Conservation (phyloP, 53 echinoderm and acorn worm genomes). For the Astropecten irregularis region DNA sequence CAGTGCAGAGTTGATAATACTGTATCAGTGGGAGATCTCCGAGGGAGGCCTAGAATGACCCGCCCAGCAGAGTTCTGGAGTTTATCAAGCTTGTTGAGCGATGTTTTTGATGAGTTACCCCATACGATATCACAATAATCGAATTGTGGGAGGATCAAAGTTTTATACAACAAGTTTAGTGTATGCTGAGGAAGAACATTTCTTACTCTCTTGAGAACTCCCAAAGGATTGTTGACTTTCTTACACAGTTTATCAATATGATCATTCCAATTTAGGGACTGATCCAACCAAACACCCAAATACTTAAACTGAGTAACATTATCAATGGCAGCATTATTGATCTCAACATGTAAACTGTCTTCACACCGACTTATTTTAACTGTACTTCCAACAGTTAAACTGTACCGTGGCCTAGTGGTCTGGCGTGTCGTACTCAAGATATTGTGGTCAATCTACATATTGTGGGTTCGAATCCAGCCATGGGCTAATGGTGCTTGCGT, state of each 20-base stretch:
- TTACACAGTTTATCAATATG: conserved; percentile 16
- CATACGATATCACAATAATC: too few relatives aligned
- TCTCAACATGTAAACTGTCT: not conserved
- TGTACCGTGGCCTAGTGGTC: too few relatives aligned
- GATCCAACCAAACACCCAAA: not conserved
- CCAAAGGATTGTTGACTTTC: conserved; percentile 29
- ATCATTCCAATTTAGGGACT: conserved; percentile 2
- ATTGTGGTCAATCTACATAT: too few relatives aligned
- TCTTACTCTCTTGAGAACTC: not conserved
- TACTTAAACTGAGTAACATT: conserved; percentile 11
- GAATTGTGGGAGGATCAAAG: conserved; percentile 3
- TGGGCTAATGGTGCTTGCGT: too few relatives aligned
- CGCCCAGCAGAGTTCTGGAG: conserved; percentile 17
- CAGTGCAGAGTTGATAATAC: not conserved
- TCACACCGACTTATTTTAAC: not conserved
- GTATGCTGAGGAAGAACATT: conserved; percentile 27
- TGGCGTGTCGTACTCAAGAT: too few relatives aligned
- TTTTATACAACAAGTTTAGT: conserved; percentile 39
- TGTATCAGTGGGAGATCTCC: not conserved
- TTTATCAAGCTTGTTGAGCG: conserved; percentile 7
- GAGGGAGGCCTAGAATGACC: not conserved
- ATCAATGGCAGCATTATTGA: not conserved
- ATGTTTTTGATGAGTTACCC: conserved; percentile 6
- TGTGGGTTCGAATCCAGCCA: too few relatives aligned
- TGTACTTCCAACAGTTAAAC: too few relatives aligned